Conservation (phyloP, 2,888 invertebrate genomes). For the Amaurobius ferox region DNA sequence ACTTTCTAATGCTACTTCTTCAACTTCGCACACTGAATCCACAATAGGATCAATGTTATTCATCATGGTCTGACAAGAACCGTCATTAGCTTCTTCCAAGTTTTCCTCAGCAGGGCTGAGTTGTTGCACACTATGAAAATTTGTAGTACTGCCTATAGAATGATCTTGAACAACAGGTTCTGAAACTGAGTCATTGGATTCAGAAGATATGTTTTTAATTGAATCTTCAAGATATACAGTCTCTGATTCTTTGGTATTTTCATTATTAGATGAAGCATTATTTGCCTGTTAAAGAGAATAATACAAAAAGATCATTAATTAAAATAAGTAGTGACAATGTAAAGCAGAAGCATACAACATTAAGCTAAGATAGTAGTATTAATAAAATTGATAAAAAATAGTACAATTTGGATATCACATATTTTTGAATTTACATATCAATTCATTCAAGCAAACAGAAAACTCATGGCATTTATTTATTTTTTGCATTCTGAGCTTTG, state of each 20-base stretch:
- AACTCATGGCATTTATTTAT: too few species aligned
- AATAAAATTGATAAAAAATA: too few species aligned
- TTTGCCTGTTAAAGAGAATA: constrained; percentile 25
- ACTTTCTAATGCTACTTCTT: constrained; percentile 45
- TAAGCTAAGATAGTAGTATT: too few species aligned
- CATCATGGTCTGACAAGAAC: constrained; percentile 5
- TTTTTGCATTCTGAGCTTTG: too few species aligned
- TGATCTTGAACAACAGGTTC: constrained; percentile 56
- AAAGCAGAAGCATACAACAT: too few species aligned
- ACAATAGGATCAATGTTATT: constrained; percentile 16
- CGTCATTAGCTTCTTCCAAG: neutral
- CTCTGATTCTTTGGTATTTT: neutral
- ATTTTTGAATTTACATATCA: too few species aligned
- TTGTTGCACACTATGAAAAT: constrained; percentile 6
- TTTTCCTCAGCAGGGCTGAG: neutral
- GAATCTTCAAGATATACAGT: neutral
- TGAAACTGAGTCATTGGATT: neutral
- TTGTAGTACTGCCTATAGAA: constrained; percentile 52
- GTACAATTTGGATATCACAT: too few species aligned
- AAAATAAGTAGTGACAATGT: too few species aligned
- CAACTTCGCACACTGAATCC: constrained; percentile 13
- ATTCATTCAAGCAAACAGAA: too few species aligned
- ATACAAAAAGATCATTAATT: too few species aligned
- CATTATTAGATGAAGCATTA: neutral
- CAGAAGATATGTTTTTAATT: neutral